Conservation (phyloP, 2,113 vertebrate species). For the Sardina pilchardus region DNA sequence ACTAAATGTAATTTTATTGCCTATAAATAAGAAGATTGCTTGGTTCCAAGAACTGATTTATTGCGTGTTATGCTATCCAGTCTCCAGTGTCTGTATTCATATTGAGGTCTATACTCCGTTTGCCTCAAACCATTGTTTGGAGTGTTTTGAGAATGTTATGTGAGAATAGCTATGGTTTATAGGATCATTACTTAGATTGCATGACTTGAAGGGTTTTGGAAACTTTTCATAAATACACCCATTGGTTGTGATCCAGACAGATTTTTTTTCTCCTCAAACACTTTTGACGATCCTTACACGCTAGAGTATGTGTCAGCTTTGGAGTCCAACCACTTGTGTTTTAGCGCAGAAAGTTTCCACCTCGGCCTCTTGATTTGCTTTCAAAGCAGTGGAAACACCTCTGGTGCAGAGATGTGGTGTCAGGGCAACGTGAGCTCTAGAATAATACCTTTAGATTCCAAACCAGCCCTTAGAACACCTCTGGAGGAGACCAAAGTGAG, state of each 20-base stretch:
- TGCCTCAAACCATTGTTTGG: slow-evolving; percentile 37
- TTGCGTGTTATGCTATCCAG: slow-evolving; percentile 39
- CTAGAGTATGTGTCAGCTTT: slow-evolving; percentile 9
- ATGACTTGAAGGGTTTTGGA: slow-evolving; percentile 34
- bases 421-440: neutral
- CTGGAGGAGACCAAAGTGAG: neutral
- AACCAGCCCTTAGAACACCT: neutral
- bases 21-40: slow-evolving; percentile 43
- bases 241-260: slow-evolving; percentile 25
- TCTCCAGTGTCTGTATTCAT: slow-evolving; percentile 24
- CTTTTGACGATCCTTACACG: slow-evolving; percentile 21
- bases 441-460: neutral
- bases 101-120: slow-evolving; percentile 34
- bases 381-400: slow-evolving; percentile 8
- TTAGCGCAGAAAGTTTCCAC: neutral
- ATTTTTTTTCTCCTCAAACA: neutral
- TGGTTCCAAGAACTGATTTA: slow-evolving; percentile 43
- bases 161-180: slow-evolving; percentile 30
- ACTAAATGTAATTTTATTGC: slow-evolving; percentile 44
- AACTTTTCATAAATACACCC: slow-evolving; percentile 37
- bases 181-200: slow-evolving; percentile 41
- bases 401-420: neutral
- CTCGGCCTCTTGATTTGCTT: neutral
- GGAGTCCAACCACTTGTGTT: neutral
- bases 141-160: slow-evolving; percentile 23